Percentiles rank a stretch among this genome's conserved stretches.
Conservation (phyloP, 2,113 vertebrate genomes). For the Rutilus rutilus region DNA sequence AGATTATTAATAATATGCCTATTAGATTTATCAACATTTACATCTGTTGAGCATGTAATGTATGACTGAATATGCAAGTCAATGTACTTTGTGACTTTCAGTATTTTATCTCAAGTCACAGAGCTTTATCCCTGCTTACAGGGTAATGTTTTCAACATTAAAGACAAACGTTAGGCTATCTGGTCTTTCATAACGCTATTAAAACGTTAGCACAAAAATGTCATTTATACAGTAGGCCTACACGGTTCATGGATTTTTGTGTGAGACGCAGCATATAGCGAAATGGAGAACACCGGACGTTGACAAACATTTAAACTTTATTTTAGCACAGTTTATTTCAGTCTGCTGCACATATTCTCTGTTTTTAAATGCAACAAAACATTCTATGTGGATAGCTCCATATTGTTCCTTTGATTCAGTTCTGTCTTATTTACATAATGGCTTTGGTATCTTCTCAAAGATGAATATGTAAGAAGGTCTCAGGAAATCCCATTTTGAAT, state of each 20-base stretch:
- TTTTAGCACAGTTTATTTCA: neutral
- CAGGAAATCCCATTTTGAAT: constrained; percentile 30
- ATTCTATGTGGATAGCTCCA: neutral
- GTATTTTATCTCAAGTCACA: constrained; percentile 22
- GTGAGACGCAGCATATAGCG: too few relatives aligned
- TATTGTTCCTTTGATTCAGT: constrained; percentile 11
- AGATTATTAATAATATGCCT: neutral
- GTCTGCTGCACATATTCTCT: neutral
- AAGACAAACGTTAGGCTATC: too few relatives aligned
- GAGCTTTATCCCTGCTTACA: neutral
- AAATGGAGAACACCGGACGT: too few relatives aligned
- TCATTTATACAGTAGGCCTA: too few relatives aligned
- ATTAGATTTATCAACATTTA: neutral
- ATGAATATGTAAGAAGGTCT: constrained; percentile 22
- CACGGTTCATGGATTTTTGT: too few relatives aligned
- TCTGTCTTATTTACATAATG: constrained; percentile 17
- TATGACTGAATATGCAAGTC: neutral
- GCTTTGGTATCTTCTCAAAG: neutral
- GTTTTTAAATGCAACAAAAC: neutral
- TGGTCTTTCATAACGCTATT: too few relatives aligned
- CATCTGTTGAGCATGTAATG: neutral
- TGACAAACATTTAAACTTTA: neutral
- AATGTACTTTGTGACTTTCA: neutral
- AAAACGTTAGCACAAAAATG: too few relatives aligned
- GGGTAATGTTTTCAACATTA: too few relatives aligned